Evolutionary conservation across 2,888 invertebrate species (phyloP).

Genomic region (Emmelina monodactyla): DNA sequence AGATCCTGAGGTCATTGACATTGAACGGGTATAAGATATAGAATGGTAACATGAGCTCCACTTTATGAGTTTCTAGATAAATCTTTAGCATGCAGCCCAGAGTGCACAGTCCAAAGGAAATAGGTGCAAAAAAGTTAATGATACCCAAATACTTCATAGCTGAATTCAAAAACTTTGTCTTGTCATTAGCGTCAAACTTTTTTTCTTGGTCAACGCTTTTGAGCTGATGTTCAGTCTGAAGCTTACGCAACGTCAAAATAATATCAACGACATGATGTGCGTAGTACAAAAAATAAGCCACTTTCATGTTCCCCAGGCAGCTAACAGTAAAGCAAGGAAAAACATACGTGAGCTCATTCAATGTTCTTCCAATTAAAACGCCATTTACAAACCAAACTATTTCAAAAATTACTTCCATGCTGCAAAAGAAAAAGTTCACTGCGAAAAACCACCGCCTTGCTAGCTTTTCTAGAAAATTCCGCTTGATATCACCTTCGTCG

Average conservation of each 20-base stretch:
- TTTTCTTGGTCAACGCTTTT: conserved; percentile 4
- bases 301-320: conserved; percentile 23
- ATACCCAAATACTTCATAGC: neutral
- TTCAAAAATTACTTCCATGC: conserved; percentile 17
- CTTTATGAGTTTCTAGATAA: conserved; percentile 22
- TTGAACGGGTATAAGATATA: conserved; percentile 31
- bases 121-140: neutral
- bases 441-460: conserved; percentile 19
- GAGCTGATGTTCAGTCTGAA: conserved; percentile 9
- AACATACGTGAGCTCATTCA: conserved; percentile 23
- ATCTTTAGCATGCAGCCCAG: conserved; percentile 17
- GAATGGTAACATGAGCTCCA: conserved; percentile 26
- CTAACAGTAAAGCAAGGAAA: conserved; percentile 25
- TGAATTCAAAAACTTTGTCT: neutral
- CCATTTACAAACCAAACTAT: conserved; percentile 19
- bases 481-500: conserved; percentile 18
- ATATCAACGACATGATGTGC: conserved; percentile 20
- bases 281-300: conserved; percentile 22
- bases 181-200: conserved; percentile 12
- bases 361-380: conserved; percentile 14
- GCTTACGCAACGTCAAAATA: conserved; percentile 17
- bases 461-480: conserved; percentile 17
- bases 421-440: conserved; percentile 17
- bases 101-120: conserved; percentile 20
- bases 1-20: conserved; percentile 20